These are phyloP conservation scores for Delphinus delphis DNA, from an alignment of 2,113 vertebrate species.

Conservation along the genomic window DNA sequence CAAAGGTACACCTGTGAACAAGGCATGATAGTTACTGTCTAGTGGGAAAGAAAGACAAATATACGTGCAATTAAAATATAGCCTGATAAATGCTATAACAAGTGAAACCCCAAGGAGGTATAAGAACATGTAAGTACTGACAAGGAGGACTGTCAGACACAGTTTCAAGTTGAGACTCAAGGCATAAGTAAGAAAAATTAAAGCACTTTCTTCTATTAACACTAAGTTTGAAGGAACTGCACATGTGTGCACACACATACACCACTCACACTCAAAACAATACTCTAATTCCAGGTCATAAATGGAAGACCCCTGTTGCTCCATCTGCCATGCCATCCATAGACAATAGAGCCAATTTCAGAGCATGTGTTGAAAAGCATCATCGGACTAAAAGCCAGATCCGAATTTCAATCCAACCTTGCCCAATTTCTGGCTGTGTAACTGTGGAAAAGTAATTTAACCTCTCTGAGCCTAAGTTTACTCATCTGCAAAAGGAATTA, in stretches of 20 bases:
- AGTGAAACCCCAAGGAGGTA: background rate
- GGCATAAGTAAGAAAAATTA: background rate
- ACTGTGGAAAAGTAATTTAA: constrained; percentile 12
- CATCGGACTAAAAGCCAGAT: background rate
- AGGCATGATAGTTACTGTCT: background rate
- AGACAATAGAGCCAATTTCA: background rate
- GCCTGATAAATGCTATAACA: background rate
- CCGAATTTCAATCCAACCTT: background rate
- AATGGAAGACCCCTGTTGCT: background rate
- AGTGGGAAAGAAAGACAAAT: background rate
- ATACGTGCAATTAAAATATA: background rate
- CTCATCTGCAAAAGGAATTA: background rate
- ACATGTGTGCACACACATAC: fast-evolving
- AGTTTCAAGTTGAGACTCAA: background rate
- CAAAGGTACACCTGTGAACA: background rate
- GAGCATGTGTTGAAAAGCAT: background rate
- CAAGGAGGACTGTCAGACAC: background rate
- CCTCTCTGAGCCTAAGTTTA: background rate
- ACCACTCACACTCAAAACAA: background rate
- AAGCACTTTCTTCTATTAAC: background rate
- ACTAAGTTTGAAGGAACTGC: background rate
- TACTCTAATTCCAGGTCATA: background rate
- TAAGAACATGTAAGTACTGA: background rate
- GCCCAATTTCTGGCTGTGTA: background rate
- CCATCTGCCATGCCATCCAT: background rate